These are phyloP conservation scores for Pipa parva DNA, from an alignment of 2,113 vertebrate genomes.

Conservation along the genomic window DNA sequence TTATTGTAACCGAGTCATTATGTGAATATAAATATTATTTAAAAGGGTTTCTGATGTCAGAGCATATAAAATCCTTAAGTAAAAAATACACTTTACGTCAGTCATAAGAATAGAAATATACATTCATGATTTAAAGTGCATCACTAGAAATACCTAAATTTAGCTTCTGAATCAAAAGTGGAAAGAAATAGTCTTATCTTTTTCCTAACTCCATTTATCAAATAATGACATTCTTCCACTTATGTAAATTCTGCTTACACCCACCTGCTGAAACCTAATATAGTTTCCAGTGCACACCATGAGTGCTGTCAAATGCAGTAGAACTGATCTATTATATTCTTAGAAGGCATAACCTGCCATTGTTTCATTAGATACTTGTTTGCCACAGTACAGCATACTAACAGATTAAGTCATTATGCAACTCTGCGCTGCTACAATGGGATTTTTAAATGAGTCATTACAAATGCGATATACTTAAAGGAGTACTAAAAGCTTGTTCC, in stretches of 20 bases:
- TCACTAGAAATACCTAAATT: background rate
- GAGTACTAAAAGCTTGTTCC: too few species aligned
- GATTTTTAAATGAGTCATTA: too few species aligned
- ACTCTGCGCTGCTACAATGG: too few species aligned
- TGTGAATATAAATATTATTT: too few species aligned
- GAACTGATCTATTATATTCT: background rate
- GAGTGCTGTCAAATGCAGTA: too few species aligned
- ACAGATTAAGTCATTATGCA: too few species aligned
- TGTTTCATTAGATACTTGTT: too few species aligned
- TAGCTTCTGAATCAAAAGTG: background rate
- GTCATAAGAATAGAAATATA: background rate
- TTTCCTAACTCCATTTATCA: constrained; percentile 13
- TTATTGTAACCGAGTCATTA: too few species aligned
- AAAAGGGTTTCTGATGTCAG: background rate
- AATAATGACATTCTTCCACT: constrained; percentile 26
- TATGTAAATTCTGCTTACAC: constrained; percentile 4
- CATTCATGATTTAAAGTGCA: background rate
- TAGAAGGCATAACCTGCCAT: too few species aligned
- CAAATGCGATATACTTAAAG: too few species aligned
- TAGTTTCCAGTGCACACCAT: background rate
- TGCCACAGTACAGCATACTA: too few species aligned
- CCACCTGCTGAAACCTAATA: constrained; percentile 28
- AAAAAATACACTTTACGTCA: constrained; percentile 4
- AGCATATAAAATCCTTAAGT: background rate
- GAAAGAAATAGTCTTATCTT: constrained; percentile 7